Base-by-base conservation (phyloP, 2,113 vertebrate genomes). In the Hippocampus barbouri region DNA sequence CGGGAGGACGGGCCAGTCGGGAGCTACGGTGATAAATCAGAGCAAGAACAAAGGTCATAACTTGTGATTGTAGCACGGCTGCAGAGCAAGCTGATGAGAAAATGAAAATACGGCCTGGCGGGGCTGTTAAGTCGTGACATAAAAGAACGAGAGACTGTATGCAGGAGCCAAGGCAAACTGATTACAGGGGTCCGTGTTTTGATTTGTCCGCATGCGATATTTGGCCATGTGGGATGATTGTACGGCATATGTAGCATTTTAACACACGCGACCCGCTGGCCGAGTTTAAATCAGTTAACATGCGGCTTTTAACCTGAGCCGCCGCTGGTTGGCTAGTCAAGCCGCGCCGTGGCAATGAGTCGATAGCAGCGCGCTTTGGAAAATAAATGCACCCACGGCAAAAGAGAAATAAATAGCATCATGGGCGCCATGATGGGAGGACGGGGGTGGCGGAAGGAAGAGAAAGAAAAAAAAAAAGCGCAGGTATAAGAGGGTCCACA, bases 301-400 rank as follows among this genome's bases (percentile, higher is more conserved):
- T 84, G 82, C 80, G 79, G 84, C 86, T 89, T 84, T 89, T 79
- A 88, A 89, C 87, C 81, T 70, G 73, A 60, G 77, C 81, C 72
- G 66, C 75, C 64, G 61, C 79, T 87, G 88, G 85, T 91, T 91
- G 90, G 66, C 83, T 81, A 86, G 84, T 77, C 90, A 91, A 90
- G 90, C 88, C 81, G 62, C 71, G 85, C 87, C 80, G 77, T 83
- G 86, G 90, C 88, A 91, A 91, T 90, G 87, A 88, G 87, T 90
- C 90, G 88, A 88, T 84, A 87, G 87, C 82, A 82, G 86, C 89
- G 86, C 86, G 83, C 86, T 88, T 87, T 85, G 83, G 83, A 91
- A 88, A 91, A 91, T 87, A 91, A 92, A 92, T 90, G 89, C 89
- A 92, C 91, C 91, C 90, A 89, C 81, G 89, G 86, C 72, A 79